phyloP scores from a whole-genome alignment of 2,888 invertebrate genomes.

The Pardosa pseudoannulata region DNA sequence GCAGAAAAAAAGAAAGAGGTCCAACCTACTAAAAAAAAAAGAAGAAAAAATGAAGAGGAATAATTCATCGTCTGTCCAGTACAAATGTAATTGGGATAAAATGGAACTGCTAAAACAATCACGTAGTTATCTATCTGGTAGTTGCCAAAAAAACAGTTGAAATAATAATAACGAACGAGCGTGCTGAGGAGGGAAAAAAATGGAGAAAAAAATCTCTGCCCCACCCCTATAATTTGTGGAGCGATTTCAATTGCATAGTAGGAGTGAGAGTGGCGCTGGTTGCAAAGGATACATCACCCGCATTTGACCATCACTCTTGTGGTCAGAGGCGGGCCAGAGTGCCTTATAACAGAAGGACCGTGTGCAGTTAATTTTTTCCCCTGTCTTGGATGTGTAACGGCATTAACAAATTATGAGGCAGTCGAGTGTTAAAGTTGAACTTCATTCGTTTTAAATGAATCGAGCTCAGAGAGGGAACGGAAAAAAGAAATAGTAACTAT shows the following conservation, averaged over 20 bases:
- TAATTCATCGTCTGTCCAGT: slow-evolving; percentile 42
- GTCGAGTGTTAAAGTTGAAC: neutral
- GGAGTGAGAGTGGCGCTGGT: slow-evolving; percentile 40
- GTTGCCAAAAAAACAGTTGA: slow-evolving; percentile 68
- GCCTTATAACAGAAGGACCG: neutral
- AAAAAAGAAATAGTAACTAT: neutral
- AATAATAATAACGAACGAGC: slow-evolving; percentile 67
- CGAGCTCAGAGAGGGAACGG: neutral
- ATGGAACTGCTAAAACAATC: slow-evolving; percentile 70
- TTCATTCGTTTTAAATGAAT: neutral
- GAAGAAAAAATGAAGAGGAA: no score
- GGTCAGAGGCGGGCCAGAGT: slow-evolving; percentile 7
- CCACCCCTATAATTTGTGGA: slow-evolving; percentile 70
- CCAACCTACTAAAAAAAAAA: slow-evolving; percentile 13
- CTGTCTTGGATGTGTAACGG: neutral
- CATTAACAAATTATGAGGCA: slow-evolving; percentile 11
- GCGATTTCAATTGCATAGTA: slow-evolving; percentile 68
- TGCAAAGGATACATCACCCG: slow-evolving; percentile 65
- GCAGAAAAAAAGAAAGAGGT: slow-evolving; percentile 22
- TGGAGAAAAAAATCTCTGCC: slow-evolving; percentile 48
- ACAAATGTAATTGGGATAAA: slow-evolving; percentile 71
- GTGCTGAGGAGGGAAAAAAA: slow-evolving; percentile 22
- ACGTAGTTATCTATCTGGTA: slow-evolving; percentile 70
- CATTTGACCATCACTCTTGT: slow-evolving; percentile 66
- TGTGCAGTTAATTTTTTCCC: neutral